A percentile compares a stretch with the other conserved stretches of the same genome.
These are phyloP conservation scores for Thripadectes ignobilis DNA, from an alignment of 2,797 vertebrate genomes.

Conservation along the genomic window DNA sequence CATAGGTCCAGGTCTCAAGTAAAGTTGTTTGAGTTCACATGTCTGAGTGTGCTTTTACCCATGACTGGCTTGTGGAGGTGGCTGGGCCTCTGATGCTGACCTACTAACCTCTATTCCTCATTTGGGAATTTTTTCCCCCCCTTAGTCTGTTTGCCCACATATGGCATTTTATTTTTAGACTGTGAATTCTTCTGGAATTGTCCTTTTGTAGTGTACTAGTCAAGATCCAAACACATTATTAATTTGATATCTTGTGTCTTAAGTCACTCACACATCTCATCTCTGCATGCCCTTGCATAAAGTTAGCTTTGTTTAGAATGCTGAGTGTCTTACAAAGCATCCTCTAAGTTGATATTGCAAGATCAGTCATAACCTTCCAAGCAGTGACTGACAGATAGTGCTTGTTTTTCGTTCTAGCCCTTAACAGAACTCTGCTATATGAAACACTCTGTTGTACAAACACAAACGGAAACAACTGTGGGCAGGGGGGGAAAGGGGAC, in stretches of 20 bases:
- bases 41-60: background rate
- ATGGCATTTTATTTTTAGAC: background rate
- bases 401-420: background rate
- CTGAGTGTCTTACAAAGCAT: background rate
- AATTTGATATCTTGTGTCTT: background rate
- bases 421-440: background rate
- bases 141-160: background rate
- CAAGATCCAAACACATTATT: background rate
- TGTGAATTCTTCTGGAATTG: background rate
- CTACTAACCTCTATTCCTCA: background rate
- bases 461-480: background rate
- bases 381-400: background rate
- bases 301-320: background rate
- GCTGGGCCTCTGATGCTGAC: background rate
- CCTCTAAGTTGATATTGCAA: background rate
- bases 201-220: background rate
- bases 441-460: background rate
- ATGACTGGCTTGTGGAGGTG: background rate
- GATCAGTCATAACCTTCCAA: background rate
- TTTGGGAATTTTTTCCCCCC: background rate
- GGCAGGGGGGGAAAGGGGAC: background rate
- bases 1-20: background rate
- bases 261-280: background rate
- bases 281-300: background rate
- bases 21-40: background rate